Evolutionary conservation across 2,888 invertebrate genomes (phyloP), one percentile per base, ranked within the genome.

Genomic region (Apamea epomidion): DNA sequence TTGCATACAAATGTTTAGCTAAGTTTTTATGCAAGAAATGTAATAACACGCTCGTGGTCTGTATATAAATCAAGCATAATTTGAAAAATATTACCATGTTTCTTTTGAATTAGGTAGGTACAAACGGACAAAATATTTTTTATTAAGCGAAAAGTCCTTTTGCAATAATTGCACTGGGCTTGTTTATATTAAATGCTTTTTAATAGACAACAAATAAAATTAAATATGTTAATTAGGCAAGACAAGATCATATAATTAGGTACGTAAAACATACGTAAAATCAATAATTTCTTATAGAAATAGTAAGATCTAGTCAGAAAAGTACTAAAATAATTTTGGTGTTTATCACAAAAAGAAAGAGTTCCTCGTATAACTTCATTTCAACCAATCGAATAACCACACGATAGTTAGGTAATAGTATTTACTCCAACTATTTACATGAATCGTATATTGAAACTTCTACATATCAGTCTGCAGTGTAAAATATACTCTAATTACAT

Each of bases 391-490:
- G 74, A 87, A 83, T 87, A 86, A 86, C 78, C 74, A 74, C 68
- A 76, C 77, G 67, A 79, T 83, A 88, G 84, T 88, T 85, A 83
- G 86, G 87, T 85, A 84, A 86, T 88, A 88, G 68, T 86, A 79
- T 83, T 88, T 83, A 90, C 74, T 80, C 80, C 86, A 89, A 87
- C 88, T 93, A 93, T 94, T 89, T 94, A 94, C 93, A 93, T 84
- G 89, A 89, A 89, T 90, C 89, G 90, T 91, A 91, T 91, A 92
- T 94, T 93, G 92, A 94, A 95, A 93, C 94, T 90, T 94, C 95
- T 96, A 97, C 93, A 93, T 95, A 96, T 97, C 97, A 97, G 97
- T 97, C 97, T 96, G 96, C 95, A 92, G 94, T 95, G 93, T 95
- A 94, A 94, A 93, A 92, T 95, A 88, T 93, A 93, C 90, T 92